phyloP scores from a whole-genome alignment of 2,113 vertebrate genomes.

The Murina feae region DNA sequence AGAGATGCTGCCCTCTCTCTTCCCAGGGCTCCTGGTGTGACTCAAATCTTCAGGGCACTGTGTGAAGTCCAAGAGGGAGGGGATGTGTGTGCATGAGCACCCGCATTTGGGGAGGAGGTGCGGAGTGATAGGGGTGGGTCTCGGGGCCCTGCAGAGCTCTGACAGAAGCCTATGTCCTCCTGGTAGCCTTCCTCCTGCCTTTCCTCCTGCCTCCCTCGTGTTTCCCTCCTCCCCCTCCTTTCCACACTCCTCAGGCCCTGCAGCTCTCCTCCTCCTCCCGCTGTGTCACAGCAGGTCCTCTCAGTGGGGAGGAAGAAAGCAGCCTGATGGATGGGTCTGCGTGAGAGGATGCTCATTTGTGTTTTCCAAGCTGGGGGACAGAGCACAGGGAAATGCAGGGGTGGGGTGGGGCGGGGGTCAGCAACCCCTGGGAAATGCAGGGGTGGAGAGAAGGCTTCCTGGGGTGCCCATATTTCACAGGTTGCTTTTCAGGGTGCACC shows the following conservation, averaged over 20 bases:
- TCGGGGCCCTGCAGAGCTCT: background rate
- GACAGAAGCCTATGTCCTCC: accelerated
- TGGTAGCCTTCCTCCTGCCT: background rate
- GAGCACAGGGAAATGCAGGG: background rate
- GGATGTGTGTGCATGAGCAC: no score
- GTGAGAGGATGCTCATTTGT: accelerated
- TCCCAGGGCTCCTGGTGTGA: background rate
- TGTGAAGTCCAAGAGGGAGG: background rate
- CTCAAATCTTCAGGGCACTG: background rate
- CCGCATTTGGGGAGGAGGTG: background rate
- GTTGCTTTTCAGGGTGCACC: background rate
- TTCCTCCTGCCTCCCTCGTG: accelerated
- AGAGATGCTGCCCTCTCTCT: background rate
- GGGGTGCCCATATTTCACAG: background rate
- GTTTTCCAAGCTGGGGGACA: background rate
- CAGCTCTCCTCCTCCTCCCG: no score
- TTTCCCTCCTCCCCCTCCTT: no score
- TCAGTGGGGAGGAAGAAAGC: background rate
- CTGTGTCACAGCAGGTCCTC: background rate
- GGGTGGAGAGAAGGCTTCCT: background rate
- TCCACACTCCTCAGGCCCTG: accelerated
- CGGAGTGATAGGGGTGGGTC: background rate
- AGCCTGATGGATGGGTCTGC: background rate
- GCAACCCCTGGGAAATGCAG: background rate
- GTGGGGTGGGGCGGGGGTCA: background rate